Base-by-base conservation (phyloP, 2,888 invertebrate species). In the Lysandra coridon region DNA sequence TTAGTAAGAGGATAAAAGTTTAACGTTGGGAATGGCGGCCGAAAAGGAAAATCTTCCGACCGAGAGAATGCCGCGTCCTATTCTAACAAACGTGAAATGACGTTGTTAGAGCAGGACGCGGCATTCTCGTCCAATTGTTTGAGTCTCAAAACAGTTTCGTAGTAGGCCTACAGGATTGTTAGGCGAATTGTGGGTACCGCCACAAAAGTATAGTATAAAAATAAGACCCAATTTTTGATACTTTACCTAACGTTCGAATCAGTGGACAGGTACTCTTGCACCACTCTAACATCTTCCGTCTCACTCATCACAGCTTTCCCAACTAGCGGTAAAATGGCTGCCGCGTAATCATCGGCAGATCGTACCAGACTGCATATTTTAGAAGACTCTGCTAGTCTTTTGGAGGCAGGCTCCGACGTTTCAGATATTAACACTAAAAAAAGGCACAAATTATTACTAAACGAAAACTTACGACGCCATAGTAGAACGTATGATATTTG, bases 331-430 rank as follows among this genome's bases (percentile, higher is more conserved):
- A 83, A 40, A 33, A 85, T 79, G 0, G 78, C 81, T 5, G 74
- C 76, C 0, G 62, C 75, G 40, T 83, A 83, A 0, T 78, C 44
- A 30, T 85, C 85, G 1, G 79, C 44, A 53, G 78, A 23, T 0
- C 78, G 73, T 2, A 78, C 74, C 1, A 85, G 73, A 10, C 84
- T 64, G 4, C 81, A 80, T 6, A 83, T 83, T 3, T 37, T 40
- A 44, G 81, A 73, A 2, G 78, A 79, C 7, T 74, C 75, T 10
- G 83, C 83, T 2, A 57, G 78, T 17, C 81, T 80, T 75, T 86
- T 86, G 0, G 83, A 60, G 4, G 82, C 79, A 0, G 85, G 86
- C n/a, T 84, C 84, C 0, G 79, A 14, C 4, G 81, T n/a, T 5
- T 80, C 80, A 1, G 77, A 14, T 78, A 82, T 82, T 0, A 83